Percentiles rank a stretch among this genome's conserved stretches.
Evolutionary conservation across 2,113 vertebrate species (phyloP).

Genomic region (Halcyon senegalensis): DNA sequence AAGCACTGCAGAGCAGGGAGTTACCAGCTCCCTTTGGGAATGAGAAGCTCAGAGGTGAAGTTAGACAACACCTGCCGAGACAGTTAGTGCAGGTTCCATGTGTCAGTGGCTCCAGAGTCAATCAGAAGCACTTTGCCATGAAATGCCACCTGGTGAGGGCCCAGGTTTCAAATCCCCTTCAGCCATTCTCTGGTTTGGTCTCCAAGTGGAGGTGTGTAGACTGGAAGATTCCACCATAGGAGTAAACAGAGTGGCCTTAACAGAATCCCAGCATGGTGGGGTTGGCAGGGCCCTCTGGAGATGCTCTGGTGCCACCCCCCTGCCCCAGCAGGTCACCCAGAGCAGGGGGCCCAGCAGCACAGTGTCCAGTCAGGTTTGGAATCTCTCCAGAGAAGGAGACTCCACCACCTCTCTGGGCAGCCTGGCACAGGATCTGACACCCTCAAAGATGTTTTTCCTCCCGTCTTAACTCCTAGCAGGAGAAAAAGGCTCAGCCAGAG

Average conservation of each 20-base stretch:
- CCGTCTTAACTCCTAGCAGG: neutral
- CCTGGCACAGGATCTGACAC: too few species aligned
- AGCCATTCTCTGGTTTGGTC: neutral
- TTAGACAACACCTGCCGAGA: neutral
- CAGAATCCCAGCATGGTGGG: too few species aligned
- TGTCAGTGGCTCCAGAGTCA: neutral
- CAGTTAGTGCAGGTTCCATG: neutral
- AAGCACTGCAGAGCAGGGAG: neutral
- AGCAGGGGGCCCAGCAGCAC: too few species aligned
- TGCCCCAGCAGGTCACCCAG: too few species aligned
- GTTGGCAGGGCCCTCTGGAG: too few species aligned
- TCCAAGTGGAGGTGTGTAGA: neutral
- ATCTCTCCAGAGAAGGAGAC: too few species aligned
- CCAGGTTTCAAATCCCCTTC: neutral
- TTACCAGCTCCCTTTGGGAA: neutral
- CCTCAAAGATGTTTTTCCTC: too few species aligned
- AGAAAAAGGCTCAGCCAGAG: neutral
- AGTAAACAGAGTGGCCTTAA: neutral
- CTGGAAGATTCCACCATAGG: neutral
- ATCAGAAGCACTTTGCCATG: neutral
- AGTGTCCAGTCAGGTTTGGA: too few species aligned
- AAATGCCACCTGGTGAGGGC: neutral
- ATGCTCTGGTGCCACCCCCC: too few species aligned
- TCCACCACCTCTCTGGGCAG: too few species aligned
- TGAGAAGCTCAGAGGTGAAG: neutral